Conservation (phyloP, 2,888 invertebrate genomes). For the Portevinia maculata region DNA sequence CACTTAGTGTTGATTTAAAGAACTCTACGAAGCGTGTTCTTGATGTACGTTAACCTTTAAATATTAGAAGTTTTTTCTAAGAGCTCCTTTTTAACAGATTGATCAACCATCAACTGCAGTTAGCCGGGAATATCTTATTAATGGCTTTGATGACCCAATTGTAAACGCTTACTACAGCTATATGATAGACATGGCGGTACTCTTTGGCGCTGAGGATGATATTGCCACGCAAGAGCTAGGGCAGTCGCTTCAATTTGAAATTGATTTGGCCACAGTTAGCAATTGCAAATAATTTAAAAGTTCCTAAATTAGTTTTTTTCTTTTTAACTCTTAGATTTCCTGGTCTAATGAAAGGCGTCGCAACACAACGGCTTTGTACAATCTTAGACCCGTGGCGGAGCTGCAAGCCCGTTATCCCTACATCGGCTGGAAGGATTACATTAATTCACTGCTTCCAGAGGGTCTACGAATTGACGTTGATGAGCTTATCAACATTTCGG, state of each 20-base stretch:
- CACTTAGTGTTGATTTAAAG: conserved; percentile 93
- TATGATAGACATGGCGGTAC: conserved; percentile 93
- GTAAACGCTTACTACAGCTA: conserved; percentile 94
- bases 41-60: conserved; percentile 85
- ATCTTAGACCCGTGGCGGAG: conserved; percentile 92
- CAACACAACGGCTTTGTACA: conserved; percentile 95
- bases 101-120: conserved; percentile 94
- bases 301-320: background rate
- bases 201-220: conserved; percentile 91
- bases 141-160: conserved; percentile 91
- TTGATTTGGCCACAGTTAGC: conserved; percentile 94
- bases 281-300: background rate
- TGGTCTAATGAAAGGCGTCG: conserved; percentile 94
- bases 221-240: conserved; percentile 88
- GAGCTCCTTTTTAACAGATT: conserved; percentile 85
- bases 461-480: conserved; percentile 85
- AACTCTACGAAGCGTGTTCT: conserved; percentile 93
- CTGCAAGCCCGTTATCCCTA: conserved; percentile 89
- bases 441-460: conserved; percentile 90
- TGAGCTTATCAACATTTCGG: conserved; percentile 92
- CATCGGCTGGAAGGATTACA: conserved; percentile 86
- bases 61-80: background rate
- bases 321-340: conserved; percentile 86
- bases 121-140: conserved; percentile 92
- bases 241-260: conserved; percentile 94